phyloP scores from a whole-genome alignment of 2,113 vertebrate species.

The Carassius gibelio region DNA sequence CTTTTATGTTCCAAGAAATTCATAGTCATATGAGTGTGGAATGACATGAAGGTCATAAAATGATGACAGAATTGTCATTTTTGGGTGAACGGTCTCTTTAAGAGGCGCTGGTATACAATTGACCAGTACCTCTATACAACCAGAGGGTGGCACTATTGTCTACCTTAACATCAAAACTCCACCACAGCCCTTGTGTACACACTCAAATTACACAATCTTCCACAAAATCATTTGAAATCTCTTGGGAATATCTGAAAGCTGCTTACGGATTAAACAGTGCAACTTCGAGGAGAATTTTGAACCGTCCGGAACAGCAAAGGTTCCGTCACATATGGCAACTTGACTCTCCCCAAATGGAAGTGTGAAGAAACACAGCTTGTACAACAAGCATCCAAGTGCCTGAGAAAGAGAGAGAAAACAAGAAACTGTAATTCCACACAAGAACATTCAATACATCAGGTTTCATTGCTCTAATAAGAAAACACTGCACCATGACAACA shows the following conservation, averaged over 20 bases:
- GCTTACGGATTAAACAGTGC: conserved; percentile 96
- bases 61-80: not conserved
- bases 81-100: not conserved
- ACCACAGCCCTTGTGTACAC: not conserved
- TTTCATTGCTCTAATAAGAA: not conserved
- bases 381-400: conserved; percentile 98
- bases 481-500: conserved; percentile 13
- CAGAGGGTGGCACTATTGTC: conserved; percentile 64
- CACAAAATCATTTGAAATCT: not conserved
- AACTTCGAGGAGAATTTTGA: conserved; percentile 88
- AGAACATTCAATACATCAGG: conserved; percentile 5
- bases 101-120: not conserved
- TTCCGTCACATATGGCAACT: conserved; percentile 97
- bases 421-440: conserved; percentile 22
- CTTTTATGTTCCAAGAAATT: too few species aligned
- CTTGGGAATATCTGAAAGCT: not conserved
- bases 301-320: conserved; percentile 91
- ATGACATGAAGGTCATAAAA: not conserved
- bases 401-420: conserved; percentile 65
- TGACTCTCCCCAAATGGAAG: conserved; percentile 99
- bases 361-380: conserved; percentile 98
- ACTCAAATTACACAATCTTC: not conserved
- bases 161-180: not conserved
- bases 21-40: not conserved
- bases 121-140: conserved; percentile 2